Percentiles rank a stretch among this genome's conserved stretches.
phyloP scores from a whole-genome alignment of 1,140 invertebrate genomes.

The Drosophila repleta region DNA sequence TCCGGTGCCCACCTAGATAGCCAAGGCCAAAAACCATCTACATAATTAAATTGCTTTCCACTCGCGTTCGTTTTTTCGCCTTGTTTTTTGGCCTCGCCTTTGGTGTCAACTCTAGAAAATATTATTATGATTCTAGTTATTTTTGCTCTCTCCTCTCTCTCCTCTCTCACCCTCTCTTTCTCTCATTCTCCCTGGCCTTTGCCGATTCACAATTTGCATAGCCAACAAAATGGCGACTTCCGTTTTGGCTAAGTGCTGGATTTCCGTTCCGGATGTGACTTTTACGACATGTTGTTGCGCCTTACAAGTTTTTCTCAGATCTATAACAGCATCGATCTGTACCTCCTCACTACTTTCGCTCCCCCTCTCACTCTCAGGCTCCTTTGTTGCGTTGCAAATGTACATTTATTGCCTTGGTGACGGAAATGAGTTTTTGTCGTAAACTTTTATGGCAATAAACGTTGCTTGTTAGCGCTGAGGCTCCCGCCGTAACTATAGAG shows the following conservation, averaged over 20 bases:
- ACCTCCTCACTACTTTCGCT: not conserved
- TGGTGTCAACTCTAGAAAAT: conserved; percentile 62
- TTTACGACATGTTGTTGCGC: conserved; percentile 23
- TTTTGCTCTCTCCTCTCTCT: conserved; percentile 13
- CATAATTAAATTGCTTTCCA: conserved; percentile 65
- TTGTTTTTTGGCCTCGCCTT: not conserved
- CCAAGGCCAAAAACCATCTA: conserved; percentile 35
- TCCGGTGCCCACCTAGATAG: conserved; percentile 11
- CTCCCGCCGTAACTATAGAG: conserved; percentile 27
- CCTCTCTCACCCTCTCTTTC: too few relatives aligned
- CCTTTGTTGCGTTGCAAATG: conserved; percentile 32
- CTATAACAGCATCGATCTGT: conserved; percentile 38
- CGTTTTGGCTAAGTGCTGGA: conserved; percentile 58
- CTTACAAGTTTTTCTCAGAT: conserved; percentile 25
- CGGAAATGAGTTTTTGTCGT: conserved; percentile 82
- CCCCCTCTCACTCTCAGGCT: not conserved
- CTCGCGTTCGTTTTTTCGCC: conserved; percentile 20
- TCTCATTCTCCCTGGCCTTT: conserved; percentile 4
- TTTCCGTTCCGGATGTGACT: conserved; percentile 60
- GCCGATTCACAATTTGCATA: conserved; percentile 63
- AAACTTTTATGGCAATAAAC: conserved; percentile 82
- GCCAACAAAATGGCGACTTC: conserved; percentile 66
- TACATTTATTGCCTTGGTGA: conserved; percentile 75
- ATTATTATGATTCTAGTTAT: conserved; percentile 59
- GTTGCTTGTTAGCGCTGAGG: conserved; percentile 69